Evolutionary conservation across 2,113 vertebrate genomes (phyloP).

Genomic region (Myiozetetes cayanensis): DNA sequence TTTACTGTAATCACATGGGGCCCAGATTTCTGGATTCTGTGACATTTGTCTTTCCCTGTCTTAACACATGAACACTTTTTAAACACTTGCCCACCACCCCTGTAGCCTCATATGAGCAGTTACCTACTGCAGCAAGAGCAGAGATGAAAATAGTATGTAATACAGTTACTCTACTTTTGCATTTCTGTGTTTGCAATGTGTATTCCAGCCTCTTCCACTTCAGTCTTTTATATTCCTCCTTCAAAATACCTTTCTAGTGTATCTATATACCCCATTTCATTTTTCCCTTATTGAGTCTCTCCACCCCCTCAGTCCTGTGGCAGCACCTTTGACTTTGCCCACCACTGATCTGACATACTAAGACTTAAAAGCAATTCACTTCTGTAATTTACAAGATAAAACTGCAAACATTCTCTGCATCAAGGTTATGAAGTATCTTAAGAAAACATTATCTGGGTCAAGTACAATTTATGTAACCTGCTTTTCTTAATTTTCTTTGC

Average conservation of each 20-base stretch:
- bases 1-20: background rate
- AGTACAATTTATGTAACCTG: background rate
- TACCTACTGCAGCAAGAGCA: background rate
- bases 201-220: background rate
- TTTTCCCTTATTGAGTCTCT: accelerated
- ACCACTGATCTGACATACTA: background rate
- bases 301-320: background rate
- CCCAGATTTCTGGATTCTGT: background rate
- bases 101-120: accelerated
- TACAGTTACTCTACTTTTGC: background rate
- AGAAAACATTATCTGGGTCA: background rate
- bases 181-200: background rate
- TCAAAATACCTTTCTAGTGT: background rate
- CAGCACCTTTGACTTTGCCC: background rate
- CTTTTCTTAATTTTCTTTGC: background rate
- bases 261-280: background rate
- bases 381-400: background rate
- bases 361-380: background rate
- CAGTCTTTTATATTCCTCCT: background rate
- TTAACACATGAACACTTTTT: accelerated
- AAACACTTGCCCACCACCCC: background rate
- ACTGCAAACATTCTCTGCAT: background rate
- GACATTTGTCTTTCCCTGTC: background rate
- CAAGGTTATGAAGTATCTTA: background rate
- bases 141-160: background rate